Evolutionary conservation across 2,113 vertebrate species (phyloP).

Genomic region (Lophotis ruficrista): DNA sequence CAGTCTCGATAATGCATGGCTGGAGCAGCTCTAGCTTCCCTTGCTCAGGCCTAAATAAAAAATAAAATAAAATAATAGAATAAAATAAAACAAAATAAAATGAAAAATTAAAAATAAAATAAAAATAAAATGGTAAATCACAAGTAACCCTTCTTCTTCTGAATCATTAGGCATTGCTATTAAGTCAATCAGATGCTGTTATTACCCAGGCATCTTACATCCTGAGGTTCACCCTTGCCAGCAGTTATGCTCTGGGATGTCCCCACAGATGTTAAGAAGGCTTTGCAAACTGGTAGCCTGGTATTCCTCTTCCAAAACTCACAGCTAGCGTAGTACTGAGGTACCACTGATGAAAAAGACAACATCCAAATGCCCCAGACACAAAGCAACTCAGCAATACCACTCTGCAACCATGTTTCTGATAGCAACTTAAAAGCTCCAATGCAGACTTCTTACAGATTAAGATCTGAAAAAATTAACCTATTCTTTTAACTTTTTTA

Average conservation of each 20-base stretch:
- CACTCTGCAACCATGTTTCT: fast-evolving
- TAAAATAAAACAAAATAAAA: not conserved
- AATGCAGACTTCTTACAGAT: not conserved
- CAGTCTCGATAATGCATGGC: not conserved
- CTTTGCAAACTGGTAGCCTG: not conserved
- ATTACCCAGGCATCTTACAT: not conserved
- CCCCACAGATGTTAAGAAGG: not conserved
- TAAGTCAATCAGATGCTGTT: fast-evolving
- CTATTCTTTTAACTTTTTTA: not conserved
- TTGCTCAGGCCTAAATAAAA: not conserved
- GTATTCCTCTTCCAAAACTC: not conserved
- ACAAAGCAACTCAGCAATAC: not conserved
- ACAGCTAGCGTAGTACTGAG: not conserved
- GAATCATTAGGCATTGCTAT: not conserved
- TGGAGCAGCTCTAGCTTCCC: not conserved
- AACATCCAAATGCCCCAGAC: not conserved
- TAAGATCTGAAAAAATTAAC: not conserved
- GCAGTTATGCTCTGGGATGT: not conserved
- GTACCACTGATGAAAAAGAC: not conserved
- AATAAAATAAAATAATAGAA: not conserved
- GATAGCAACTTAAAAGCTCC: not conserved
- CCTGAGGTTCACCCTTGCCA: not conserved
- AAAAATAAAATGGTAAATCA: not conserved
- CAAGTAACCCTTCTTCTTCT: not conserved
- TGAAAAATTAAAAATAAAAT: not conserved